Base-by-base conservation (phyloP, 1,140 invertebrate genomes). In the Neodiprion lecontei region DNA sequence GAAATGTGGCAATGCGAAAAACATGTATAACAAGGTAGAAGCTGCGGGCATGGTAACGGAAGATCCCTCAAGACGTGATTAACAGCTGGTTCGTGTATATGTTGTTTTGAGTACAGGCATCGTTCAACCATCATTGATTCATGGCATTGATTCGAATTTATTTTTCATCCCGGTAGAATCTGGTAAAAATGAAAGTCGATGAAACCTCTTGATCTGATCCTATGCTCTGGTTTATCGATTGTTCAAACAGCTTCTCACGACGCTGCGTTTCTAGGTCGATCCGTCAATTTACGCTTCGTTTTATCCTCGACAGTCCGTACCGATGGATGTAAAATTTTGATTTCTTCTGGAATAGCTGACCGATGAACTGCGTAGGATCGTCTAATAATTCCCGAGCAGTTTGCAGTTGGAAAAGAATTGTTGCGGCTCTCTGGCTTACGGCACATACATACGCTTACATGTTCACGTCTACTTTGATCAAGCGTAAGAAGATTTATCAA, bases 141-240 rank as follows among this genome's bases (percentile, higher is more conserved):
- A 61, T 3, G n/a, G n/a, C 3, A 8, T 61, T 61, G 11, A 14
- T 9, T 61, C 5, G 53, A 61, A 61, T 61, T 9, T 61, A 61
- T 9, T 61, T 61, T 61, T 61, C 53, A 61, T 40, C 28, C 53
- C n/a, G n/a, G 53, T 12, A 61, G 4, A 61, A 40, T 40, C 28
- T 40, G n/a, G 53, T 5, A 61, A 61, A 61, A 61, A 61, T 61
- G 53, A 61, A 61, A 61, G 53, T 61, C n/a, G 11, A 12, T 40
- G 28, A 40, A 61, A 61, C 53, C 11, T 7, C 53, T 12, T 17
- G 53, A 9, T 61, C 53, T 61, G 53, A 61, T 61, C 53, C 53
- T 17, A 61, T 61, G 53, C 53, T 61, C 53, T 61, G 53, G 53
- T 61, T 61, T 61, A 61, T 61, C 9, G 53, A 61, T 61, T 61